Evolutionary conservation across 2,888 invertebrate species (phyloP).

Genomic region (Adela reaumurella): DNA sequence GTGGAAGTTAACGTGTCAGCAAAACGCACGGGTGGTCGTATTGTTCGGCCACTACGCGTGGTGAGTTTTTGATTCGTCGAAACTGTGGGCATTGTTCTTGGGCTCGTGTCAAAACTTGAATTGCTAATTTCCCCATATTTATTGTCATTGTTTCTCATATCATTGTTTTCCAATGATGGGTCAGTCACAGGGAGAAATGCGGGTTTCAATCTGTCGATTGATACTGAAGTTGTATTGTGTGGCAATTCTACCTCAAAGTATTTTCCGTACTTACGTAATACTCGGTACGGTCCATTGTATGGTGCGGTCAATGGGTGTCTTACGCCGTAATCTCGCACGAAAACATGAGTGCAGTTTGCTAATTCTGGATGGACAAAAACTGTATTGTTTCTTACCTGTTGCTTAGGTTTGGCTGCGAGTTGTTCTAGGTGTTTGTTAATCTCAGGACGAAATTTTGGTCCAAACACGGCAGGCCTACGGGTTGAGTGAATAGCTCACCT

Average conservation of each 20-base stretch:
- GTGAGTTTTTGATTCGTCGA: background rate
- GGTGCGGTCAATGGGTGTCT: conserved; percentile 12
- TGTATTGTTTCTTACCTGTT: too few relatives aligned
- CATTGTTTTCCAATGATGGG: too few relatives aligned
- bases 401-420: too few relatives aligned
- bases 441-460: too few relatives aligned
- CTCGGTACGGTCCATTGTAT: conserved; percentile 13
- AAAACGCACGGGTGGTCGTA: background rate
- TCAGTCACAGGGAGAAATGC: conserved; percentile 11
- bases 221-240: conserved; percentile 7
- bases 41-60: background rate
- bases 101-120: too few relatives aligned
- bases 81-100: background rate
- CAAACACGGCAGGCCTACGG: too few relatives aligned
- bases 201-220: conserved; percentile 15
- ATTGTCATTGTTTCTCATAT: too few relatives aligned
- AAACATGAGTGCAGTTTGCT: conserved; percentile 12
- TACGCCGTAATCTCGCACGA: conserved; percentile 13
- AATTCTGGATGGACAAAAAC: conserved; percentile 6
- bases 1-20: too few relatives aligned
- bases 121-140: too few relatives aligned
- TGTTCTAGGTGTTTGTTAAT: too few relatives aligned
- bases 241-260: conserved; percentile 7
- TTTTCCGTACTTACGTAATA: conserved; percentile 12
- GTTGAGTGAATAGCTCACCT: conserved; percentile 11